phyloP scores from a whole-genome alignment of 1,140 invertebrate genomes.

The Laupala kohalensis region DNA sequence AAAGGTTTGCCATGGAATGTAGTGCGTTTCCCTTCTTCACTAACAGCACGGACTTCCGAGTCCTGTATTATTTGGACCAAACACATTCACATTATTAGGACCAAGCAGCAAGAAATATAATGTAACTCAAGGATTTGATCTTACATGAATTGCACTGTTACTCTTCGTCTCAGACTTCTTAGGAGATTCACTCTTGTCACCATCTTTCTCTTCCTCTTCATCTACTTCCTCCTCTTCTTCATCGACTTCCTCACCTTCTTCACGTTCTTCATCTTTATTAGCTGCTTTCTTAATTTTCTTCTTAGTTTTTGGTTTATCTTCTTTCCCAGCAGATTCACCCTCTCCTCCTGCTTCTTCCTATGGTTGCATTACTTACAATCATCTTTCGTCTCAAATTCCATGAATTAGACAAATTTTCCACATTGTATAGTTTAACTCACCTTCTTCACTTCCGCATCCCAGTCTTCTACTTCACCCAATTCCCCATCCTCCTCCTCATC shows the following conservation, averaged over 20 bases:
- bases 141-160: conserved; percentile 10
- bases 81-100: not conserved
- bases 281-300: too few relatives aligned
- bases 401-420: not conserved
- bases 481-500: conserved; percentile 28
- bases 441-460: conserved; percentile 9
- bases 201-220: conserved; percentile 30
- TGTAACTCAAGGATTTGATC: not conserved
- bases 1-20: conserved; percentile 34
- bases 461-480: conserved; percentile 19
- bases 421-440: not conserved
- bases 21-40: conserved; percentile 26
- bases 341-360: too few relatives aligned
- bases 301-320: conserved; percentile 21
- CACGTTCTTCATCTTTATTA: conserved; percentile 26
- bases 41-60: conserved; percentile 25
- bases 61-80: conserved; percentile 32
- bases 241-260: conserved; percentile 26
- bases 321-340: conserved; percentile 10
- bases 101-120: not conserved
- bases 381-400: too few relatives aligned
- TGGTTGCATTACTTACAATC: too few relatives aligned
- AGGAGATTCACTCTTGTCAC: not conserved
- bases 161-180: conserved; percentile 12
- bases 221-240: conserved; percentile 22